Percentiles rank a stretch among this genome's conserved stretches.
phyloP scores from a whole-genome alignment of 2,797 vertebrate genomes.

The Oreonectes daqikongensis region DNA sequence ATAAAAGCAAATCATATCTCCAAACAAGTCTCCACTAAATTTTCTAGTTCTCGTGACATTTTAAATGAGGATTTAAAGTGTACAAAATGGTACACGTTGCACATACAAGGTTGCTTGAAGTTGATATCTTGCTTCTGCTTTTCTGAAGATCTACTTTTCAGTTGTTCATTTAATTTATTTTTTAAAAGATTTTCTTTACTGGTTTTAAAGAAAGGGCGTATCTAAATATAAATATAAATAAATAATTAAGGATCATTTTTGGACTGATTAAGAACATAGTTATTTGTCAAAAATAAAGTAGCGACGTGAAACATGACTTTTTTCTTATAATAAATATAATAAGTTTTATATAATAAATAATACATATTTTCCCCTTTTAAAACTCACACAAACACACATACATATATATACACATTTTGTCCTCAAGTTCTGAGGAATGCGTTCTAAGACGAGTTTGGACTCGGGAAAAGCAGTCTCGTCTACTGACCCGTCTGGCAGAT shows the following conservation, averaged over 20 bases:
- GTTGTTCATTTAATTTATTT: not conserved
- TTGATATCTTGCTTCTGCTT: not conserved
- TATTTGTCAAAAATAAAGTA: not conserved
- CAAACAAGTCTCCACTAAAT: constrained; percentile 50
- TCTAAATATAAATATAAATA: not conserved
- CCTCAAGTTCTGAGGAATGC: constrained; percentile 13
- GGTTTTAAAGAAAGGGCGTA: not conserved
- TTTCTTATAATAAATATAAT: no score
- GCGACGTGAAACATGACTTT: not conserved
- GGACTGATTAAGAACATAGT: not conserved
- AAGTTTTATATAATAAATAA: no score
- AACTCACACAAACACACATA: not conserved
- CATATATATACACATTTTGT: no score
- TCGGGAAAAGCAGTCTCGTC: not conserved
- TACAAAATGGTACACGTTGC: no score
- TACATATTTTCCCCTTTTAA: not conserved
- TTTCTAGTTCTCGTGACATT: not conserved
- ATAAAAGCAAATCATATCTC: constrained; percentile 79
- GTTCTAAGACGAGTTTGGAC: constrained; percentile 36
- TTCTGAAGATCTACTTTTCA: not conserved
- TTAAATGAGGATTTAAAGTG: not conserved
- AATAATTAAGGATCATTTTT: not conserved
- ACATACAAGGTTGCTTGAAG: not conserved
- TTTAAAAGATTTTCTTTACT: not conserved
- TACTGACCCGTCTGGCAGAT: constrained; percentile 55